Base-by-base conservation (phyloP, 92 coral and sea anemone genomes). In the Actinostola sp. region DNA sequence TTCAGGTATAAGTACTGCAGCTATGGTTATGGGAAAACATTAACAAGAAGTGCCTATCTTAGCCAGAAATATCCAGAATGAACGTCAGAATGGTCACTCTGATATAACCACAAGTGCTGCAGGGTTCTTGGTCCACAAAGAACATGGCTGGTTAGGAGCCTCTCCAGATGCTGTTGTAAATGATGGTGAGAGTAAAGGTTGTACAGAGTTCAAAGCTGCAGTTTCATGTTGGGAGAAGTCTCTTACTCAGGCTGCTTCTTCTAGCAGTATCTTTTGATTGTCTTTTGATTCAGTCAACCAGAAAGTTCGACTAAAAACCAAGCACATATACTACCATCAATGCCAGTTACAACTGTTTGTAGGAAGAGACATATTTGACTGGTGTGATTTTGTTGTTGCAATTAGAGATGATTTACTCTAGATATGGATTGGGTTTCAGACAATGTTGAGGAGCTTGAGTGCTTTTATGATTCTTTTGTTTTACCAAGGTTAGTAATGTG, bases 291-390 rank as follows among this genome's bases (percentile, higher is more conserved):
- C 65, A 32, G 34, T 29, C 59, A 71, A 5, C 34, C 50, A 34
- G 6, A 46, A 51, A 63, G 32, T 55, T 31, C 61, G 35, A 21
- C 77, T 71, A 21, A 71, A 71, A 41, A 61, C 54, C 80, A n/a
- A n/a, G n/a, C n/a, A n/a, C n/a, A n/a, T n/a, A n/a, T n/a, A n/a
- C n/a, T n/a, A n/a, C n/a, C n/a, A 74, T 74, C 80, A 74, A 24
- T 74, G 71, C 58, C 77, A 71, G 66, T 28, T 71, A 43, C 77
- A 71, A 8, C 66, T 71, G 21, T 56, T 55, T 71, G 67, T 71
- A 11, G 77, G 76, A 55, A 70, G 66, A 55, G 33, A 54, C 27
- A 70, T 36, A 55, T 70, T 70, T 49, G 62, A 33, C 21, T 39
- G 53, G 41, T 70, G n/a, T n/a, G n/a, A n/a, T n/a, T n/a, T n/a